Conservation (phyloP, 2,888 invertebrate genomes). For the Galerucella pusilla region DNA sequence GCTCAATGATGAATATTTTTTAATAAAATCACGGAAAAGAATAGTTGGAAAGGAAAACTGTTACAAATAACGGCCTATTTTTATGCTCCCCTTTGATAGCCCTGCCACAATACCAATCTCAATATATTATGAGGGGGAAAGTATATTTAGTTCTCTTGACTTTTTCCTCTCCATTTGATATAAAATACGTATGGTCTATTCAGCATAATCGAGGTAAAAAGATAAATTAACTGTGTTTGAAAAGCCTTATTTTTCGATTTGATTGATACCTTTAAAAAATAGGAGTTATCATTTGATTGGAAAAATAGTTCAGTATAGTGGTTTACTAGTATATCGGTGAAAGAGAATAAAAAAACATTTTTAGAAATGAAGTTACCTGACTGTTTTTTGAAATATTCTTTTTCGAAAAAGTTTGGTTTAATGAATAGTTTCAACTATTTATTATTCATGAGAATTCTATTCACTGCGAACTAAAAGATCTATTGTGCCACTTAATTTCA, state of each 20-base stretch:
- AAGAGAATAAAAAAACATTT: too few species aligned
- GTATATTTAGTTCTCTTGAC: conserved; percentile 42
- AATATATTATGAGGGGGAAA: conserved; percentile 40
- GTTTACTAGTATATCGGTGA: too few species aligned
- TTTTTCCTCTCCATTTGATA: conserved; percentile 43
- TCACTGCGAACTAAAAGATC: too few species aligned
- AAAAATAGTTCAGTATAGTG: too few species aligned
- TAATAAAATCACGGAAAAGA: not conserved
- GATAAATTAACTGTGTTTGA: conserved; percentile 16
- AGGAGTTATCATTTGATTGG: not conserved
- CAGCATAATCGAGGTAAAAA: conserved; percentile 38
- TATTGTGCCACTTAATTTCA: too few species aligned
- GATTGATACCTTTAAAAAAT: not conserved
- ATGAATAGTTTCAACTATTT: too few species aligned
- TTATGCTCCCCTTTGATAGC: conserved; percentile 20
- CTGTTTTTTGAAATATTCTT: too few species aligned
- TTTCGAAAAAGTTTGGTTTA: too few species aligned
- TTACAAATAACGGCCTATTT: conserved; percentile 9
- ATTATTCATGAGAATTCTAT: too few species aligned
- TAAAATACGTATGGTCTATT: conserved; percentile 44
- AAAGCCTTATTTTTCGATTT: conserved; percentile 2
- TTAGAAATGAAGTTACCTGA: too few species aligned
- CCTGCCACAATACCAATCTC: conserved; percentile 35
- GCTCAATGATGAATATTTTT: too few species aligned
- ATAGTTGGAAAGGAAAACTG: not conserved